Base-by-base conservation (phyloP, 1,140 invertebrate species). In the Sycobia sp. region DNA sequence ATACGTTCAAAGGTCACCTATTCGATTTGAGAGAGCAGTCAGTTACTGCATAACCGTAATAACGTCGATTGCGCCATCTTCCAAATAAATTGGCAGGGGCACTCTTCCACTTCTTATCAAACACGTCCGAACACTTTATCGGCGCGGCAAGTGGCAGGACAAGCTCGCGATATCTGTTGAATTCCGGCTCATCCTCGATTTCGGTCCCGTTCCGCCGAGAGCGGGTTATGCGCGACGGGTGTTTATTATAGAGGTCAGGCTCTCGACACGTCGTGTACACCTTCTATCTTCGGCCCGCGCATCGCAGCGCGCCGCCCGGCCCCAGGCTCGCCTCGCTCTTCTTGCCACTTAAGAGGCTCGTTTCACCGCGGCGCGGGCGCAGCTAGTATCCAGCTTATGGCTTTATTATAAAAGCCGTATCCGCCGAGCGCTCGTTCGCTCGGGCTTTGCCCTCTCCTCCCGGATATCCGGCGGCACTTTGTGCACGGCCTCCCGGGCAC, bases 361-460 rank as follows among this genome's bases (percentile, higher is more conserved):
- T 69, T 66, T 53, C 49, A 54, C 46, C 22, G 34, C 27, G 16
- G n/a, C 39, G 13, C 18, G n/a, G 13, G 27, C n/a, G 9, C 47
- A 14, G n/a, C 29, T 2, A 5, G 47, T n/a, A 66, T 54, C 39
- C 65, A 64, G 66, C 72, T 73, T 73, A 73, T 66, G 53, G 69
- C 67, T 71, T 72, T 72, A 72, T 73, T 72, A 71, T 69, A 68
- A 71, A 69, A 71, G 62, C 62, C 47, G 64, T 69, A 65, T 68
- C 56, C 71, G 38, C 44, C 13, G 13, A 32, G 18, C 3, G 20
- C 10, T 20, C 49, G 32, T 14, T n/a, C 27, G 29, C 51, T 34
- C 34, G 25, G 20, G 27, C 47, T 38, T 43, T 43, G 20, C 4
- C 34, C 32, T 36, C 49, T 34, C n/a, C 51, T 41, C 9, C 41